Base-by-base conservation (phyloP, 2,888 invertebrate species). In the Phalera bucephala region DNA sequence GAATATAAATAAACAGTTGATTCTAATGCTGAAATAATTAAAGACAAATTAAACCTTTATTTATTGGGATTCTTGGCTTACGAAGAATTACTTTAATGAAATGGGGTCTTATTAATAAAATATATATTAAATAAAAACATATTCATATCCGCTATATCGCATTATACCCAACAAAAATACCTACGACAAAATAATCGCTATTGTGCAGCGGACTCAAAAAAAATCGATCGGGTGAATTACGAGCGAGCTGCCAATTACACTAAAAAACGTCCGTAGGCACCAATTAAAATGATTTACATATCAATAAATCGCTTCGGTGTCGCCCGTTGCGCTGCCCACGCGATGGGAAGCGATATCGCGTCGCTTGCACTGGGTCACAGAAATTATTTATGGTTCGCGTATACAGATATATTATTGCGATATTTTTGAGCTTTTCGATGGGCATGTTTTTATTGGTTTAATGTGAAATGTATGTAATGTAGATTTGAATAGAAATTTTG, bases 211-310 rank as follows among this genome's bases (percentile, higher is more conserved):
- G 27, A 33, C 23, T 17, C n/a, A 48, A 42, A 50, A 67, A 64
- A 65, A 65, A 59, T 60, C 59, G 45, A 36, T 30, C 66, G 59
- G 70, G 76, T 85, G 86, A 86, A 80, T 80, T 80, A 87, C 72
- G 80, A 66, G 65, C 66, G 55, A 74, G 64, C 77, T 83, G 85
- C 86, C 87, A 88, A 88, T 88, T 87, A 86, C 77, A 79, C 74
- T 80, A 84, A 88, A 86, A 87, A 87, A 85, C 78, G 80, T 82
- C 83, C 80, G 70, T 72, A 67, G 75, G 72, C 78, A 53, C 85
- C 88, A 85, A 88, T 88, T 88, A 87, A 88, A 87, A 82, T 88
- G 88, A 88, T 88, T 88, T 88, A 88, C 85, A 85, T 80, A 74
- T 81, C 86, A 75, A 88, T 88, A 88, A 87, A 88, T 88, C 79